These are phyloP conservation scores for Notechis scutatus DNA, from an alignment of 2,113 vertebrate genomes.

Conservation along the genomic window DNA sequence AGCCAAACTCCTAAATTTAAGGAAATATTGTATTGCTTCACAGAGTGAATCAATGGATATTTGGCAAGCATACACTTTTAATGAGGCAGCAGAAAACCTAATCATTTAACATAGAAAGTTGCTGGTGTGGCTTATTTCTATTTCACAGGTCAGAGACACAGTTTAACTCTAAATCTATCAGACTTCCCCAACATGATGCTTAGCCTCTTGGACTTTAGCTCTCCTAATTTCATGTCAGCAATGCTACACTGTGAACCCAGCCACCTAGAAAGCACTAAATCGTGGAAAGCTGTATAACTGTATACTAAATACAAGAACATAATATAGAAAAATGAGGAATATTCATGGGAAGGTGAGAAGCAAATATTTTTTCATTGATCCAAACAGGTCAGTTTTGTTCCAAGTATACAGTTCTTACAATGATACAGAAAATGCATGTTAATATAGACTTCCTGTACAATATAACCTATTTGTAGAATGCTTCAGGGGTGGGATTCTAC, in stretches of 20 bases:
- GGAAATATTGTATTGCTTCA: not conserved
- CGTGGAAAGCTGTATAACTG: not conserved
- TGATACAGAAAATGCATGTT: not conserved
- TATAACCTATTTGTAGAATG: not conserved
- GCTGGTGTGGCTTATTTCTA: not conserved
- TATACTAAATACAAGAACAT: not conserved
- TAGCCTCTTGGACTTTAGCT: not conserved
- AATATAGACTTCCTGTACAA: not conserved
- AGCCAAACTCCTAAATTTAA: constrained; percentile 8
- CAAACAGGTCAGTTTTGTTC: not conserved
- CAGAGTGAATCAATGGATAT: not conserved
- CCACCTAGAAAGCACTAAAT: not conserved
- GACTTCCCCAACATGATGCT: not conserved
- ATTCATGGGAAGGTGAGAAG: not conserved
- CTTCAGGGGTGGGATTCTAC: too few relatives aligned
- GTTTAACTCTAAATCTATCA: not conserved
- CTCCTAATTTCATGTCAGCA: not conserved
- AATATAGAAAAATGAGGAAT: not conserved
- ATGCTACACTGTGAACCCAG: not conserved
- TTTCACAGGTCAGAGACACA: not conserved
- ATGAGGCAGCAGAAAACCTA: not conserved
- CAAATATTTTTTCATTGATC: not conserved
- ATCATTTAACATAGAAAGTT: not conserved
- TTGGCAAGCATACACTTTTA: not conserved
- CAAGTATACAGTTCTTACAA: not conserved